Evolutionary conservation across 2,888 invertebrate genomes (phyloP).

Genomic region (Synanthedon formicaeformis): DNA sequence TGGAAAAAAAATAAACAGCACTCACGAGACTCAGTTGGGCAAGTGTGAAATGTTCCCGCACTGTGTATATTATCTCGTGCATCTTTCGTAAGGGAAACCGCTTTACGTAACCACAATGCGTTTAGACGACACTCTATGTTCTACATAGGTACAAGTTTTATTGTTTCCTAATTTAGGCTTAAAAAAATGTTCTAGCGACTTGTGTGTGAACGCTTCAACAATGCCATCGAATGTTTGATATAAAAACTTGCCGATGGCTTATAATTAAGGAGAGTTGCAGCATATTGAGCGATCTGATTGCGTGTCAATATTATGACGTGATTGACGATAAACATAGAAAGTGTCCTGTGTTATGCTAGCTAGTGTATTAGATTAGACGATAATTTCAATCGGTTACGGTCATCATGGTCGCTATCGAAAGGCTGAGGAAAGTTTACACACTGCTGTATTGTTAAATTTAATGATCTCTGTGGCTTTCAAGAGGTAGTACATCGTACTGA

Average conservation of each 20-base stretch:
- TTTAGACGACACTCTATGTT: conserved; percentile 30
- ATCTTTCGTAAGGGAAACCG: conserved; percentile 21
- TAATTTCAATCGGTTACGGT: not conserved
- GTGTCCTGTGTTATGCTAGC: not conserved
- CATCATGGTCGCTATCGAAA: not conserved
- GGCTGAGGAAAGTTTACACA: not conserved
- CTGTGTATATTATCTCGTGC: conserved; percentile 8
- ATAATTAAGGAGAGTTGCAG: conserved; percentile 6
- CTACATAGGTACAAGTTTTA: conserved; percentile 25
- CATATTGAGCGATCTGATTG: not conserved
- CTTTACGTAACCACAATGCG: conserved; percentile 21
- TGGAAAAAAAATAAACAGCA: too few species aligned
- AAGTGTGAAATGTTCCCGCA: not conserved
- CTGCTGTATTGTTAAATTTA: too few species aligned
- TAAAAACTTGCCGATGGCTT: conserved; percentile 11
- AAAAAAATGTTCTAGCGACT: conserved; percentile 11
- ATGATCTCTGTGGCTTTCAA: too few species aligned
- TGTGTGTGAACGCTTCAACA: conserved; percentile 20
- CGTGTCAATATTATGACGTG: not conserved
- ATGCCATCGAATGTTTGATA: conserved; percentile 9
- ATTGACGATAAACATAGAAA: not conserved
- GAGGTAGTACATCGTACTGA: too few species aligned
- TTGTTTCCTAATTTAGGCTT: conserved; percentile 22
- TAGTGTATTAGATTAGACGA: not conserved
- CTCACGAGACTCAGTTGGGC: not conserved